phyloP scores from a whole-genome alignment of 2,797 vertebrate genomes.

The Melanotaenia maccullochi region DNA sequence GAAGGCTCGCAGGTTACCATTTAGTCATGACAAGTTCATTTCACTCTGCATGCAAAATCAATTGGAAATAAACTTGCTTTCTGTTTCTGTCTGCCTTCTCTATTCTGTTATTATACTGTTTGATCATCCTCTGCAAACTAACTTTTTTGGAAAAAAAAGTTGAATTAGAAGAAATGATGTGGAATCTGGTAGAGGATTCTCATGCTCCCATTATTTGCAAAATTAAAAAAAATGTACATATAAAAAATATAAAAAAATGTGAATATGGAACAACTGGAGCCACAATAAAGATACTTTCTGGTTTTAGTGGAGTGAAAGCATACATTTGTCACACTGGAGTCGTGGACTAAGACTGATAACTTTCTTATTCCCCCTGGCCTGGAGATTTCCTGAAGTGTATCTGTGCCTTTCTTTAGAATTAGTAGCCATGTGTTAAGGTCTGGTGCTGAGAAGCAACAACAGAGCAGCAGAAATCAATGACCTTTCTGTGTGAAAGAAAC shows the following conservation, averaged over 20 bases:
- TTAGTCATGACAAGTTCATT: slow-evolving; percentile 35
- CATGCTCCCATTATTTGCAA: background rate
- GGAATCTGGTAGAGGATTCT: background rate
- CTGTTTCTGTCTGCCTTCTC: background rate
- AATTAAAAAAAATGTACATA: background rate
- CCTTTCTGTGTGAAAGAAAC: slow-evolving; percentile 38
- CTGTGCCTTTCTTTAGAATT: slow-evolving; percentile 36
- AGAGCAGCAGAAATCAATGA: slow-evolving; percentile 55
- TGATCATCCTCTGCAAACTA: background rate
- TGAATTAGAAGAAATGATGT: slow-evolving; percentile 4
- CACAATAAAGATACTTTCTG: slow-evolving; percentile 13
- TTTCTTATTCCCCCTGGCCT: slow-evolving; percentile 53
- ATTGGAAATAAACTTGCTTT: background rate
- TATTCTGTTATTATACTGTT: background rate
- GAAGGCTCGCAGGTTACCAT: slow-evolving; percentile 36
- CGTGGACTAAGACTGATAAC: slow-evolving; percentile 43
- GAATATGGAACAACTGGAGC: slow-evolving; percentile 1
- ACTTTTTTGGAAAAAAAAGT: background rate
- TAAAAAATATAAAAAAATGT: slow-evolving; percentile 3
- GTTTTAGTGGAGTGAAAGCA: slow-evolving; percentile 29
- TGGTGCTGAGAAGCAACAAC: slow-evolving; percentile 33
- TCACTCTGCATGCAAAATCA: background rate
- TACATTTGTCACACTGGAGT: slow-evolving; percentile 51
- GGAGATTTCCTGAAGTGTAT: slow-evolving; percentile 38
- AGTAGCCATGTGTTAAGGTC: slow-evolving; percentile 30